Conservation (phyloP, 2,113 vertebrate genomes). For the Phrynocephalus versicolor region DNA sequence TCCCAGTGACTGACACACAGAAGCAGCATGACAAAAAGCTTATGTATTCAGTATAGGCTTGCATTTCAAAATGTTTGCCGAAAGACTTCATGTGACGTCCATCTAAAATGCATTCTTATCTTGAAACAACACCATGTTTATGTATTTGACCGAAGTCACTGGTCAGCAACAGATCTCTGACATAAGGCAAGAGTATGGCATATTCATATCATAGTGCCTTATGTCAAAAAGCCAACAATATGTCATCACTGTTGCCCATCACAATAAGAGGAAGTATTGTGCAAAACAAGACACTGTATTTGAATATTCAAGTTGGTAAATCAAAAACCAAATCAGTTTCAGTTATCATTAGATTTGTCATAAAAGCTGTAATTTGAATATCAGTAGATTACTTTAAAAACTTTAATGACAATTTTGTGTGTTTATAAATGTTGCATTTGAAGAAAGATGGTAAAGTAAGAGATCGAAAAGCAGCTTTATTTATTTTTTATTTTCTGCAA, state of each 20-base stretch:
- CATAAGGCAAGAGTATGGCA: constrained; percentile 75
- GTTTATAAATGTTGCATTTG: constrained; percentile 66
- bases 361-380: constrained; percentile 70
- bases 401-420: constrained; percentile 62
- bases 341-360: constrained; percentile 67
- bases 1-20: constrained; percentile 70
- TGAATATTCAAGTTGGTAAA: constrained; percentile 69
- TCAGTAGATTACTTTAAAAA: constrained; percentile 66
- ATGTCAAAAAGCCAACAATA: constrained; percentile 71
- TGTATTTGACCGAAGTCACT: constrained; percentile 74
- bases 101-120: constrained; percentile 77
- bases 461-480: constrained; percentile 76
- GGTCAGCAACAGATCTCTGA: constrained; percentile 70
- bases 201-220: constrained; percentile 79
- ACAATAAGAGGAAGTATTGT: constrained; percentile 60
- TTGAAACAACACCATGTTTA: constrained; percentile 61
- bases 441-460: constrained; percentile 67
- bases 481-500: constrained; percentile 79
- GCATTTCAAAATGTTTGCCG: constrained; percentile 65
- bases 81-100: constrained; percentile 74
- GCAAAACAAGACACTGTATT: constrained; percentile 65
- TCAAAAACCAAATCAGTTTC: constrained; percentile 72
- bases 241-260: constrained; percentile 67
- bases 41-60: constrained; percentile 72
- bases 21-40: constrained; percentile 71